These are phyloP conservation scores for Eristalis tenax DNA, from an alignment of 2,888 invertebrate species.

Conservation along the genomic window DNA sequence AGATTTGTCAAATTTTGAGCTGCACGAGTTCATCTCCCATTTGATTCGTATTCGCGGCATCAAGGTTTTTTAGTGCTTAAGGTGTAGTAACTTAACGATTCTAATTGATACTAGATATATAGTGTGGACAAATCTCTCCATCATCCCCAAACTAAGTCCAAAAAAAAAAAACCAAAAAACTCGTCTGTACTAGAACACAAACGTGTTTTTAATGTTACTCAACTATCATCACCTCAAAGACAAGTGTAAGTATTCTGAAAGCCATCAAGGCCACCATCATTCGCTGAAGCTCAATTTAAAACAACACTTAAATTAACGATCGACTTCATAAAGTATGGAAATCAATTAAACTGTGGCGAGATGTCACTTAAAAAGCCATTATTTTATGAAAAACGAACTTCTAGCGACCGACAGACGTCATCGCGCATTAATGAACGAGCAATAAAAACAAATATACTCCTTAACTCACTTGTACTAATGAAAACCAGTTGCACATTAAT, in stretches of 20 bases:
- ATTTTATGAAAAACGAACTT: conserved; percentile 11
- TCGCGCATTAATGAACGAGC: conserved; percentile 1
- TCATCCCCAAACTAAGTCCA: too few relatives aligned
- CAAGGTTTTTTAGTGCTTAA: too few relatives aligned
- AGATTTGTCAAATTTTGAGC: too few relatives aligned
- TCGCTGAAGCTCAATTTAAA: background rate
- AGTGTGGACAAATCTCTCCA: too few relatives aligned
- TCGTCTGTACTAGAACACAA: background rate
- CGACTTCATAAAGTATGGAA: conserved; percentile 30
- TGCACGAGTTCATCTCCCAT: too few relatives aligned
- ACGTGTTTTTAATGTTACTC: background rate
- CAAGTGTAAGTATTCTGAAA: background rate
- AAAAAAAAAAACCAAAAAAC: background rate
- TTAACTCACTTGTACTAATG: conserved; percentile 28
- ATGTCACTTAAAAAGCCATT: conserved; percentile 35
- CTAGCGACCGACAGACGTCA: background rate
- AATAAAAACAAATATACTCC: conserved; percentile 1
- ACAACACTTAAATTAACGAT: conserved; percentile 6
- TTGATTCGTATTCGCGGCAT: too few relatives aligned
- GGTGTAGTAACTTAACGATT: too few relatives aligned
- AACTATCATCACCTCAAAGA: background rate
- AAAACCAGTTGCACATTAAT: conserved; percentile 48
- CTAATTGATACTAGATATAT: too few relatives aligned
- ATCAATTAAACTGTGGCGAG: conserved; percentile 21
- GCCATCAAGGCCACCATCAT: background rate